These are phyloP conservation scores for Brachyrhaphis roseni DNA, from an alignment of 2,797 vertebrate genomes.

Conservation along the genomic window DNA sequence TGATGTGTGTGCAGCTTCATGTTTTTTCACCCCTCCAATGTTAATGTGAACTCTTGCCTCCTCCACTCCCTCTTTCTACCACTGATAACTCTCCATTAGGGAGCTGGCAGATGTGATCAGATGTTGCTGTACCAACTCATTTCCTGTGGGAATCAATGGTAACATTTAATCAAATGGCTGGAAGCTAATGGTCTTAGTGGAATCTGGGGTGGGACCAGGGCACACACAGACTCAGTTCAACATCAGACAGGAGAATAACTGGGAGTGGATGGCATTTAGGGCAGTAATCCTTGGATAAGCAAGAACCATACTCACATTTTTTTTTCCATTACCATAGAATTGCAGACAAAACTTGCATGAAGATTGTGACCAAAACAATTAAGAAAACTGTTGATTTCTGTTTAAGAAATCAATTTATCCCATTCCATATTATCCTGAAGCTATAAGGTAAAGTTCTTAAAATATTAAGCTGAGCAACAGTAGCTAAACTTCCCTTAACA, in stretches of 20 bases:
- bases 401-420: not conserved
- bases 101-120: constrained; percentile 60
- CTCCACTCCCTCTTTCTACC: constrained; percentile 30
- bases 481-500: too few species aligned
- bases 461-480: not conserved
- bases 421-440: not conserved
- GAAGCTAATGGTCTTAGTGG: constrained; percentile 53
- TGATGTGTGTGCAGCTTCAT: constrained; percentile 48
- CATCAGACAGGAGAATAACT: constrained; percentile 40
- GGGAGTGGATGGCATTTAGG: constrained; percentile 7
- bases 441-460: not conserved
- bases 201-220: constrained; percentile 25
- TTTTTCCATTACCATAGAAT: not conserved
- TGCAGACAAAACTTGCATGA: not conserved
- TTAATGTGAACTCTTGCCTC: constrained; percentile 51
- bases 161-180: constrained; percentile 68
- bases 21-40: constrained; percentile 47
- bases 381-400: not conserved
- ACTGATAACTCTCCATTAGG: constrained; percentile 45
- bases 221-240: constrained; percentile 39
- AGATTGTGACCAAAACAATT: not conserved
- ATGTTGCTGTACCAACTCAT: constrained; percentile 55
- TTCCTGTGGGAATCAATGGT: constrained; percentile 69
- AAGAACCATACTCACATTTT: not conserved
- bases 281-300: constrained; percentile 34